Base-by-base conservation (phyloP, 2,888 invertebrate species). In the Platerodrilus igneus region DNA sequence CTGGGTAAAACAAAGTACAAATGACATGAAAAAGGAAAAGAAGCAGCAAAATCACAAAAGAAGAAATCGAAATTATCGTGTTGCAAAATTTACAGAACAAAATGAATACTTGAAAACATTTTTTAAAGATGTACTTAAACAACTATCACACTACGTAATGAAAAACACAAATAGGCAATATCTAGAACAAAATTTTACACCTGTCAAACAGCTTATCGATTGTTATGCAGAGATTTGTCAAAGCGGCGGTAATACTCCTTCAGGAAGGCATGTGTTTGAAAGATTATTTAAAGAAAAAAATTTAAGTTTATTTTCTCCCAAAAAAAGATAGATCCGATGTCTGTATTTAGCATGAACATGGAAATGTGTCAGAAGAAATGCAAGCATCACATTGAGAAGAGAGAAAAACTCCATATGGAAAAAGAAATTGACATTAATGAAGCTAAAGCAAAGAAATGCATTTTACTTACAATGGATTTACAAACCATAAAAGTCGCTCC, bases 91-190 rank as follows among this genome's bases (percentile, higher is more conserved):
- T n/a, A n/a, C n/a, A n/a, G 5, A 13, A n/a, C n/a, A n/a, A n/a
- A n/a, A n/a, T n/a, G n/a, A n/a, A n/a, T 15, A 3, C 17, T 32
- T 45, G 21, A 37, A 25, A 19, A 11, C 13, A 13, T 50, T 50
- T 41, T 44, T 52, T 19, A 23, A 46, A 10, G 9, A 36, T 19
- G 35, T 55, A 28, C 51, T 49, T 13, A 55, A 56, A 43, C 41
- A 50, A 34, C 48, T 51, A 10, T 52, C 51, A 2, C 56, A 56
- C 36, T 56, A 53, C 34, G 48, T 28, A 8, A 33, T 54, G 31
- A 40, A 48, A 30, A 45, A 21, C n/a, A 35, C 45, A 8, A 33
- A 35, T n/a, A 56, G 53, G 48, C 22, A 48, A 15, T 52, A 54
- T 40, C 43, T 54, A 36, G 52, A 53, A 42, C 21, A 39, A 22